Evolutionary conservation across 2,888 invertebrate genomes (phyloP).

Genomic region (Omphaloscelis lunosa): DNA sequence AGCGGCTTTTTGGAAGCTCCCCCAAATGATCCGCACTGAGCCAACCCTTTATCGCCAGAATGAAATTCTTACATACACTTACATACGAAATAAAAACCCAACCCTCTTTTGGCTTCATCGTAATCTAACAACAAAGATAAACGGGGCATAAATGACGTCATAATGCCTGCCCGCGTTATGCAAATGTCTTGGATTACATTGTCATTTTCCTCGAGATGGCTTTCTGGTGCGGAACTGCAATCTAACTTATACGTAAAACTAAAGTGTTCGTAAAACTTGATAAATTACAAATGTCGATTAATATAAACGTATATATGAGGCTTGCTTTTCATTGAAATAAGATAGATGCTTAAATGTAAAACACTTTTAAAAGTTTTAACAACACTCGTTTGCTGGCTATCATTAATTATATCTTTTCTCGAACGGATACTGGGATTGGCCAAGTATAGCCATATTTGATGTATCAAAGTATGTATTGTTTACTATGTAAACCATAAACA

Average conservation of each 20-base stretch:
- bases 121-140: constrained; percentile 65
- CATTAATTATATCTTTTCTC: not conserved
- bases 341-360: not conserved
- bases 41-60: constrained; percentile 42
- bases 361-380: not conserved
- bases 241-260: constrained; percentile 48
- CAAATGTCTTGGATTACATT: constrained; percentile 57
- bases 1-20: constrained; percentile 16
- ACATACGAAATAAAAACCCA: constrained; percentile 50
- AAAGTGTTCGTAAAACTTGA: constrained; percentile 18
- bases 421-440: not conserved
- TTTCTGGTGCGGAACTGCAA: constrained; percentile 52
- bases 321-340: not conserved
- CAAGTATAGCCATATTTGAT: not conserved
- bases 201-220: constrained; percentile 61
- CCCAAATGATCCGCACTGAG: constrained; percentile 31
- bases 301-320: not conserved
- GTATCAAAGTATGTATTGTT: not conserved
- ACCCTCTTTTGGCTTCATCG: constrained; percentile 49
- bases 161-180: constrained; percentile 57
- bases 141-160: constrained; percentile 56
- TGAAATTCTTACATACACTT: constrained; percentile 54
- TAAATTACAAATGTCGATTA: constrained; percentile 21
- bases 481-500: not conserved
- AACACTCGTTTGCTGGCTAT: not conserved